Percentiles rank a stretch among this genome's conserved stretches.
These are phyloP conservation scores for Siphlonurus alternatus DNA, from an alignment of 2,888 invertebrate species.

Conservation along the genomic window DNA sequence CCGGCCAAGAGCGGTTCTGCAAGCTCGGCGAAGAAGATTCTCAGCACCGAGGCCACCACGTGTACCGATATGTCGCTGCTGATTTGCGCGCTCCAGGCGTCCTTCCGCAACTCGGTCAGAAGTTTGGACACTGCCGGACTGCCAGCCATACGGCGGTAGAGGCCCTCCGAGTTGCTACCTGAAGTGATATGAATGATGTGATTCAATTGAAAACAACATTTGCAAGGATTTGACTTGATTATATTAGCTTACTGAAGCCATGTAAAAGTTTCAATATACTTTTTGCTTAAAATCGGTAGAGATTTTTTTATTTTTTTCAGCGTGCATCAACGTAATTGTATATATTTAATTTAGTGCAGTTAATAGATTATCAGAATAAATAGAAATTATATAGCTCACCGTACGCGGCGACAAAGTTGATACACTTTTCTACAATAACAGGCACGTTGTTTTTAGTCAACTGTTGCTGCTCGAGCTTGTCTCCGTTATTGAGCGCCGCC, in stretches of 20 bases:
- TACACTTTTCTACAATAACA: slow-evolving; percentile 82
- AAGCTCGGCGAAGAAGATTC: slow-evolving; percentile 73
- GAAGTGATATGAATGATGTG: slow-evolving; percentile 17
- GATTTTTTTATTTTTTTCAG: no score
- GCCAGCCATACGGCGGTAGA: slow-evolving; percentile 75
- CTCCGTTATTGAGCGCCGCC: slow-evolving; percentile 64
- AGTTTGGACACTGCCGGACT: slow-evolving; percentile 54
- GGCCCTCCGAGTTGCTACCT: slow-evolving; percentile 74
- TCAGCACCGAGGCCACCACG: slow-evolving; percentile 74
- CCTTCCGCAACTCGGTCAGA: slow-evolving; percentile 54
- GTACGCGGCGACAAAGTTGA: slow-evolving; percentile 78
- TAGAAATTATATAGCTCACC: slow-evolving; percentile 44
- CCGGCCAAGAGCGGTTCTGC: slow-evolving; percentile 65
- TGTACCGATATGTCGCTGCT: slow-evolving; percentile 61
- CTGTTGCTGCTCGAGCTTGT: slow-evolving; percentile 69
- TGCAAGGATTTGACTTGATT: no score
- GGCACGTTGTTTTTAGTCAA: slow-evolving; percentile 77
- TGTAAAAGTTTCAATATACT: no score
- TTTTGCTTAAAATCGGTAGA: no score
- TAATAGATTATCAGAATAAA: no score
- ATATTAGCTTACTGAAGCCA: no score
- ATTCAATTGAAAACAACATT: no score
- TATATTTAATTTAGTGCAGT: no score
- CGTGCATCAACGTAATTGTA: no score
- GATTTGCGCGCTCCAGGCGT: slow-evolving; percentile 73